phyloP scores from a whole-genome alignment of 2,113 vertebrate species.

The Megalops atlanticus region DNA sequence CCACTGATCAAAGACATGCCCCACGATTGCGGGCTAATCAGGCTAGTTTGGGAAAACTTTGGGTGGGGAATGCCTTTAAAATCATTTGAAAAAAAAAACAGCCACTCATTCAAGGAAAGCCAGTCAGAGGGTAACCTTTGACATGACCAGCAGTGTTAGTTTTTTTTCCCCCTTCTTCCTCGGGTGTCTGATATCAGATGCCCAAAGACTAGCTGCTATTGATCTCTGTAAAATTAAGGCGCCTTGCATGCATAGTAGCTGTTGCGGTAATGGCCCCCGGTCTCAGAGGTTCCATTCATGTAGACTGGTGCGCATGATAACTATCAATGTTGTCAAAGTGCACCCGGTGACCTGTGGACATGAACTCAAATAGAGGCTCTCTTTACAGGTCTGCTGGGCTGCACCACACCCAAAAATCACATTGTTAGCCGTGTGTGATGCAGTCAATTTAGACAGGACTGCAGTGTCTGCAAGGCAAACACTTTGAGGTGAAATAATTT shows the following conservation, averaged over 20 bases:
- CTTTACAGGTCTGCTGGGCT: not conserved
- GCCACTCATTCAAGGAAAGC: constrained; percentile 65
- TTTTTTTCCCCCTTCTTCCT: constrained; percentile 36
- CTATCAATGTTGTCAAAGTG: not conserved
- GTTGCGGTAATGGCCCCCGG: not conserved
- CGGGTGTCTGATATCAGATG: constrained; percentile 47
- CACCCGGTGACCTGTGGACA: not conserved
- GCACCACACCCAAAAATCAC: not conserved
- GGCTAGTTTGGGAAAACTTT: constrained; percentile 55
- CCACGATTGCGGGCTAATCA: constrained; percentile 65
- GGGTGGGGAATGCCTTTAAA: constrained; percentile 71
- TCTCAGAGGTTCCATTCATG: not conserved
- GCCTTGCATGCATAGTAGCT: constrained; percentile 39
- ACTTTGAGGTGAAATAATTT: not conserved
- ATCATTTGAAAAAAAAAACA: constrained; percentile 48
- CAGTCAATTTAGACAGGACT: not conserved
- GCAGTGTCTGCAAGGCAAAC: not conserved
- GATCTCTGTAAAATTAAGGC: constrained; percentile 37
- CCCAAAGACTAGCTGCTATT: constrained; percentile 55
- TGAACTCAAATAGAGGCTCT: not conserved
- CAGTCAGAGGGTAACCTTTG: constrained; percentile 67
- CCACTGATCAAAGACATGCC: constrained; percentile 70
- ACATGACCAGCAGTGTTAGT: constrained; percentile 44
- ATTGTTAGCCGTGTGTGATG: not conserved
- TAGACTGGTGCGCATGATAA: not conserved